These are phyloP conservation scores for Trypoxylus dichotomus DNA, from an alignment of 1,140 invertebrate species.

Conservation along the genomic window DNA sequence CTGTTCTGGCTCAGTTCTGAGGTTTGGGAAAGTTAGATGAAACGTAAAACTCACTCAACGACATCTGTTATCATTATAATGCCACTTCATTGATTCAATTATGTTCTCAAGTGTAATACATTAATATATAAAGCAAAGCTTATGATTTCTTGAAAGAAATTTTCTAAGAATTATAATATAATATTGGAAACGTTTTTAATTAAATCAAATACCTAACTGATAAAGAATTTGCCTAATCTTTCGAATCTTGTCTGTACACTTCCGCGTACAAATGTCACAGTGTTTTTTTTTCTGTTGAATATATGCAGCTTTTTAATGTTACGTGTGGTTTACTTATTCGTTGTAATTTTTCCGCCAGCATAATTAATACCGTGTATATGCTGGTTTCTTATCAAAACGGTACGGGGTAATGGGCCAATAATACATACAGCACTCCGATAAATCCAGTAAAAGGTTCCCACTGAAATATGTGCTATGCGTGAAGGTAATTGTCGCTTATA, in stretches of 20 bases:
- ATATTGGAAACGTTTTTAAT: too few relatives aligned
- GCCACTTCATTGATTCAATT: too few relatives aligned
- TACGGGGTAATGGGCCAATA: conserved; percentile 26
- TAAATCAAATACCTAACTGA: too few relatives aligned
- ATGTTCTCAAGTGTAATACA: too few relatives aligned
- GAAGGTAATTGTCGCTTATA: neutral
- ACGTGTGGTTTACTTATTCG: neutral
- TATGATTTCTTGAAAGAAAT: too few relatives aligned
- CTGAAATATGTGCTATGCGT: neutral
- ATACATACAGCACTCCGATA: neutral
- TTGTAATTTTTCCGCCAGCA: conserved; percentile 28
- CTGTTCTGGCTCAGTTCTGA: too few relatives aligned
- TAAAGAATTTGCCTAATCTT: neutral
- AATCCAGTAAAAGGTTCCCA: neutral
- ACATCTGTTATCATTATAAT: too few relatives aligned
- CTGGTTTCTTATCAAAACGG: conserved; percentile 24
- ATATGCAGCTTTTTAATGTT: conserved; percentile 3
- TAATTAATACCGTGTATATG: conserved; percentile 12
- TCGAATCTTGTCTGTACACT: neutral
- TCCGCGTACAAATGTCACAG: neutral
- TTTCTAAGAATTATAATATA: too few relatives aligned
- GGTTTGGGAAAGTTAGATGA: too few relatives aligned
- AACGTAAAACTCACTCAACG: too few relatives aligned
- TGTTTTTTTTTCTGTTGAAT: neutral
- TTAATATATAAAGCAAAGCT: too few relatives aligned